Base-by-base conservation (phyloP, 2,113 vertebrate genomes). In the Rhea americana region DNA sequence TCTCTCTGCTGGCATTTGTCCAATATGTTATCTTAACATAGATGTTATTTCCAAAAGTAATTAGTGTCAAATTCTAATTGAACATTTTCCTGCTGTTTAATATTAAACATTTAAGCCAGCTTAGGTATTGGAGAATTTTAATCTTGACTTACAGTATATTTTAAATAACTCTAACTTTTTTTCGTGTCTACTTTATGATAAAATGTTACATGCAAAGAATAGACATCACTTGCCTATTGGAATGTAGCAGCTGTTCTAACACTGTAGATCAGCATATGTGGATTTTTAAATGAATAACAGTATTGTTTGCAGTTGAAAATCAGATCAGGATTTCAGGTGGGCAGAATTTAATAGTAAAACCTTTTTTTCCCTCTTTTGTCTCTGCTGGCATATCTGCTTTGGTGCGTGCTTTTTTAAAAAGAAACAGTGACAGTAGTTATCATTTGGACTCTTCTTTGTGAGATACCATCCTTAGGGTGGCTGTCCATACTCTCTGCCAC, bases 341-440 rank as follows among this genome's bases (percentile, higher is more conserved):
- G 77, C 7, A 15, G 48, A 95, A 71, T 62, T 30, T 39, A 59
- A 55, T 45, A 72, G n/a, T 50, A 71, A 55, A 88, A 32, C 15
- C 16, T 43, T 11, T 50, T 72, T 94, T 88, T 13, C 32, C 18
- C 26, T 45, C 15, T 45, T 15, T 45, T 92, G 26, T 62, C 45
- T 1, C 1, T 83, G 72, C 19, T 88, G 62, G 25, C 35, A 58
- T 13, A 50, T 9, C 32, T 11, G 3, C 18, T 37, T 39, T 32
- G 18, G 9, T 66, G 51, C 30, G 39, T 39, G 7, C 1, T 16
- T 43, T 81, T 68, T 32, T 28, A 3, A 4, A 30, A 56, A 56
- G 17, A 30, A 43, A 2, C 16, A 28, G 2, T 32, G 17, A 2
- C 35, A 55, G 6, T 43, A 32, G 32, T 61, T 0, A 1, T 13